Evolutionary conservation across 2,113 vertebrate species (phyloP).

Genomic region (Stercorarius parasiticus): DNA sequence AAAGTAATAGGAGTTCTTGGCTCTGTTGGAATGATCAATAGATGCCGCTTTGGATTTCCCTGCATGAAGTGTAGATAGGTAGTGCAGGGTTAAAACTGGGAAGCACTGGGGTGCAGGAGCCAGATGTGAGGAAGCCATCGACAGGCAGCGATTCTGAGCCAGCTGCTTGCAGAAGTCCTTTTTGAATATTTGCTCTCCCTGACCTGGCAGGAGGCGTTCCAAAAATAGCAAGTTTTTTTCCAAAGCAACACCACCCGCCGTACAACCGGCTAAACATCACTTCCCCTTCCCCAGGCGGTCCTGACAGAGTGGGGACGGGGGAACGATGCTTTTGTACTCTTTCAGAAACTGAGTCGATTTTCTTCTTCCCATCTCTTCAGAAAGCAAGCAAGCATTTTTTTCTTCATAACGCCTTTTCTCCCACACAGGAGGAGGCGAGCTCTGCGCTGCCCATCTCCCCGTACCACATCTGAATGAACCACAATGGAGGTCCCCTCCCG

Average conservation of each 20-base stretch:
- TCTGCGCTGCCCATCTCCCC: background rate
- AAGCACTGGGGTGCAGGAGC: background rate
- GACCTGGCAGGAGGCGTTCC: background rate
- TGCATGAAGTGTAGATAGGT: background rate
- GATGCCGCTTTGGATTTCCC: background rate
- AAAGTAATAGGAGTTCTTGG: background rate
- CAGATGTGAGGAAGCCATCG: background rate
- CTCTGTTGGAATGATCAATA: background rate
- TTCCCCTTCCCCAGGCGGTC: background rate
- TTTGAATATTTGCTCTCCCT: background rate
- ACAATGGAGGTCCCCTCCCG: background rate
- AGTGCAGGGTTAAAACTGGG: background rate
- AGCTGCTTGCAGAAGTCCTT: background rate
- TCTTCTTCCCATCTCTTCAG: background rate
- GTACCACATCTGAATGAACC: accelerated
- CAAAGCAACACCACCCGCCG: background rate
- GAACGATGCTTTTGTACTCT: background rate
- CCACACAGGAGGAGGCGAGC: background rate
- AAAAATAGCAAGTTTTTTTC: background rate
- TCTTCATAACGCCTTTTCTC: background rate
- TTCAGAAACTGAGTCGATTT: background rate
- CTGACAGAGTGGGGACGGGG: background rate
- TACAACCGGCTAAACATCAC: background rate
- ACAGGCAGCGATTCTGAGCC: background rate
- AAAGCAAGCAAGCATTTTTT: background rate